Evolutionary conservation across 2,113 vertebrate species (phyloP), one percentile per base, ranked within the genome.

Genomic region (Centropus unirufus): DNA sequence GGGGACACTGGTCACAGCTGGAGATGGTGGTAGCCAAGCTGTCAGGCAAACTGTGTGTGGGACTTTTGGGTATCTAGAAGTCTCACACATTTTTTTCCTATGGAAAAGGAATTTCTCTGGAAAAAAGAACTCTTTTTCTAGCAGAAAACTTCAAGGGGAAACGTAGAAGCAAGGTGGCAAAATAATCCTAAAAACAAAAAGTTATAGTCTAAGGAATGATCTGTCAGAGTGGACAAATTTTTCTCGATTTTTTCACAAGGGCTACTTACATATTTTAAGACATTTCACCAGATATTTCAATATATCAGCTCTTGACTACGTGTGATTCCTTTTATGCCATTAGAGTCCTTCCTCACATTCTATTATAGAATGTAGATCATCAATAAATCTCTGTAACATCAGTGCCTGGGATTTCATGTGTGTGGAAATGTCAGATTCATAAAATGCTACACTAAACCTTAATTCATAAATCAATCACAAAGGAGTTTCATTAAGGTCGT

Each of bases 1-100:
- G 1, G 76, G 36, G 39, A 44, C 1, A 1, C 30, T 5, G 3
- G 13, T 39, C 54, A 40, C 24, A 61, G 63, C 18, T 1, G 1
- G 39, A 30, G 14, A 21, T 0, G 0, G 5, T 7, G 11, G 29
- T 12, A n/a, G 15, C 40, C 1, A 1, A 11, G 3, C 5, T 52
- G 14, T 69, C 17, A 20, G 44, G 17, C 29, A 68, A 73, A 93
- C 51, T 13, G 3, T 11, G 2, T 7, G 3, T 32, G 44, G 12
- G 14, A 57, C 47, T 42, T 64, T 22, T 59, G 46, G 24, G 14
- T 8, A 29, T 14, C 21, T n/a, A 61, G 24, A 12, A 77, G 39
- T 21, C n/a, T 83, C 32, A 39, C 22, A 47, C 1, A 51, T 12
- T 30, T 36, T 9, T 52, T 23, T 73, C 27, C 40, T 12, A 3